Percentiles rank a stretch among this genome's conserved stretches.
Evolutionary conservation across 2,888 invertebrate genomes (phyloP).

Genomic region (Tenthredo notha): DNA sequence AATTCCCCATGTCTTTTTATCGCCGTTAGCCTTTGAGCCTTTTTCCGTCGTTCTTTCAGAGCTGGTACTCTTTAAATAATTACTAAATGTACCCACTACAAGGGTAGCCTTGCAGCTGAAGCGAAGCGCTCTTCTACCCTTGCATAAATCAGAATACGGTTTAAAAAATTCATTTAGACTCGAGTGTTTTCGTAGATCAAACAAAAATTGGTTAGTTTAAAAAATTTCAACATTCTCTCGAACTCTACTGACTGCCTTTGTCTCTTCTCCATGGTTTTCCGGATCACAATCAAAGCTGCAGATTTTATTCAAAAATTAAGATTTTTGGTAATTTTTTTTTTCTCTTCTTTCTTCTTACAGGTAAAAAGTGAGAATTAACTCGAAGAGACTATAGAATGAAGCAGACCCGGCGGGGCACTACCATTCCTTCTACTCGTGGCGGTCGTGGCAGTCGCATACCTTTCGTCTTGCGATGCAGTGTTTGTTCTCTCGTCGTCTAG

Average conservation of each 20-base stretch:
- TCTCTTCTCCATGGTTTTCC: neutral
- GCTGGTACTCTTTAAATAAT: conserved; percentile 41
- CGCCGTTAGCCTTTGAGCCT: conserved; percentile 42
- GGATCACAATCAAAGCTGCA: neutral
- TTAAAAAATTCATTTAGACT: neutral
- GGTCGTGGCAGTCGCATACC: conserved; percentile 73
- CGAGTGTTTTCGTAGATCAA: neutral
- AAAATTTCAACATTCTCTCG: neutral
- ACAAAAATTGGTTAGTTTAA: neutral
- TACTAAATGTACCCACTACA: conserved; percentile 8
- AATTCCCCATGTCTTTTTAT: conserved; percentile 43
- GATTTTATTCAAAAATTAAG: neutral
- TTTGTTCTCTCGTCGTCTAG: conserved; percentile 73
- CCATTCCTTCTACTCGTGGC: conserved; percentile 73
- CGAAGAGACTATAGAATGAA: conserved; percentile 60
- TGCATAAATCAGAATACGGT: neutral
- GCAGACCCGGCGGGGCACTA: conserved; percentile 51
- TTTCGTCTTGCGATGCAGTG: conserved; percentile 74
- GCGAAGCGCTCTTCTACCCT: neutral
- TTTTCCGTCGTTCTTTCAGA: neutral
- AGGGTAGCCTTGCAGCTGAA: conserved; percentile 13
- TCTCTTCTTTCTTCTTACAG: neutral
- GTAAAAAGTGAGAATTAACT: conserved; percentile 57
- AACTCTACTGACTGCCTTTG: neutral
- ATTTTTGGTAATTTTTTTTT: neutral